Evolutionary conservation across 2,888 invertebrate genomes (phyloP), one percentile per base, ranked within the genome.

Genomic region (Metopia argyrocephala): DNA sequence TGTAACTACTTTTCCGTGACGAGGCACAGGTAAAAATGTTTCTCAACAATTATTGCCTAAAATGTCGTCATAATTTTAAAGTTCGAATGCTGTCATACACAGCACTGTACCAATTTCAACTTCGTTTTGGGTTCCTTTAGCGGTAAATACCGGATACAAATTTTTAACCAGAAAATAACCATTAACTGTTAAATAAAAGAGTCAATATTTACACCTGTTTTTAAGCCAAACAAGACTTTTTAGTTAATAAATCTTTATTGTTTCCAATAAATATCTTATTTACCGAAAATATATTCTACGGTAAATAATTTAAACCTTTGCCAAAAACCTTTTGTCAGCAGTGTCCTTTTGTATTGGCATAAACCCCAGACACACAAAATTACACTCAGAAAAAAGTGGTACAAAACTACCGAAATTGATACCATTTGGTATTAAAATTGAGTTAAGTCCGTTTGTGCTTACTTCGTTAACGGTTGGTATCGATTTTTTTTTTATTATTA

Each of bases 271-370:
- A n/a, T n/a, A n/a, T n/a, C 31, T 78, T 73, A 68, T 78, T 78
- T 54, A 66, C 66, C 25, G 15, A 66, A 78, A 57, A 78, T 62
- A 66, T 66, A 46, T 73, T 61, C 52, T 62, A 48, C 48, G 48
- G 78, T 61, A 78, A 78, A 78, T 78, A 78, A 78, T 73, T 73
- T 73, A 48, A 78, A 73, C 66, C 66, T 61, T 54, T 78, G 71
- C 66, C 12, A n/a, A 65, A 61, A 66, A 66, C 38, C 15, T 38
- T 38, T 38, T 38, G 38, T 38, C 38, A 38, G 15, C 12, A 2
- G 15, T 12, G 38, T 38, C 38, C 1, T 38, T 38, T 38, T 38
- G 38, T 6, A 38, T 38, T 38, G 38, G 9, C 38, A 12, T 38
- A 38, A 50, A 18, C 45, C 50, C 57, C 56, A 45, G n/a, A 31